Evolutionary conservation across 2,113 vertebrate species (phyloP).

Genomic region (Rhegmatorhina hoffmannsi): DNA sequence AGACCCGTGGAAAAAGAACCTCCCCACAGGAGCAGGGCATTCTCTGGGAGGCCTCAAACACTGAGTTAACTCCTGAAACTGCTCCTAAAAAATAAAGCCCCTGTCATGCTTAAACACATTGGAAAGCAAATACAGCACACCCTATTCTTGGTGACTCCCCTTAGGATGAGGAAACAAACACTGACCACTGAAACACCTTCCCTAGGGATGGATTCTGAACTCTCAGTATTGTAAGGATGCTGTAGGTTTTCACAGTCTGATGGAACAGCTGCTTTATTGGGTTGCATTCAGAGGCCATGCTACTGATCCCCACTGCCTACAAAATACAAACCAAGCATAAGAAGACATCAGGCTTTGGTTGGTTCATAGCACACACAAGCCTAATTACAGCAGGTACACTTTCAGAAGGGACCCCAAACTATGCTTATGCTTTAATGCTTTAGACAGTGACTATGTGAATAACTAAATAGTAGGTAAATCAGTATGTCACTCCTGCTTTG

Average conservation of each 20-base stretch:
- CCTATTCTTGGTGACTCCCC: not conserved
- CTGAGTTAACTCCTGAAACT: not conserved
- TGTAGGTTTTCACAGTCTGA: conserved; percentile 76
- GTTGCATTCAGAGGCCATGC: conserved; percentile 55
- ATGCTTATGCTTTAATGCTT: not conserved
- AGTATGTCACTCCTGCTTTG: not conserved
- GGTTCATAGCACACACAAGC: rapidly evolving
- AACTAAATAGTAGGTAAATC: not conserved
- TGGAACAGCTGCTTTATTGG: conserved; percentile 72
- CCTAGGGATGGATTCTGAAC: conserved; percentile 86
- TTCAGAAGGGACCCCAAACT: not conserved
- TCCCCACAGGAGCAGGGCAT: not conserved
- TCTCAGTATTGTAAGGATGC: conserved; percentile 78
- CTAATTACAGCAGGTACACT: not conserved
- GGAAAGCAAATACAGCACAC: not conserved
- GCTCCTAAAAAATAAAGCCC: not conserved
- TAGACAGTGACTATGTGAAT: not conserved
- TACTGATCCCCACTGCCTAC: conserved; percentile 74
- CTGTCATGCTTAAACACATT: not conserved
- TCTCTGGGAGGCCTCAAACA: not conserved
- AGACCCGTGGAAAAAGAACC: not conserved
- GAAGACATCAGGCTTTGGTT: not conserved
- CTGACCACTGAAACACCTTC: conserved; percentile 87
- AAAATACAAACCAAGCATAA: conserved; percentile 11
- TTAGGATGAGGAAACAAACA: not conserved